Conservation (phyloP, 64 coral and sea anemone genomes). For the Trachythela sp. region DNA sequence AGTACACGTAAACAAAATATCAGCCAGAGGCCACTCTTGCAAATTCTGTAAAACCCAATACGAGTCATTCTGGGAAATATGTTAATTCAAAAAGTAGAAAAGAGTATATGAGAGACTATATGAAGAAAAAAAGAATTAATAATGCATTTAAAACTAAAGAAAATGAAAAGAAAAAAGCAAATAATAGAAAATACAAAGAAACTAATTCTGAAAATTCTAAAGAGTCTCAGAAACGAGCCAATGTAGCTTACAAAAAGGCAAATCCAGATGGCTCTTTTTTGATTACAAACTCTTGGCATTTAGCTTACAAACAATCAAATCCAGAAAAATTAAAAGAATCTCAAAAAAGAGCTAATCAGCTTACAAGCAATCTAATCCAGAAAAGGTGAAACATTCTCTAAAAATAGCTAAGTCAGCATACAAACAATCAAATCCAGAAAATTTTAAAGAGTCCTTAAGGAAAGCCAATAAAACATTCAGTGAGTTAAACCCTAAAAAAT, state of each 20-base stretch:
- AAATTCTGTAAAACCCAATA: not conserved
- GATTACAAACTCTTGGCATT: too few relatives aligned
- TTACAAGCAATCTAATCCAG: too few relatives aligned
- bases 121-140: constrained; percentile 31
- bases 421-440: not conserved
- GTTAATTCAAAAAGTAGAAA: not conserved
- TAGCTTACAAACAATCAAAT: too few relatives aligned
- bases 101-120: constrained; percentile 29
- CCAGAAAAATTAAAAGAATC: too few relatives aligned
- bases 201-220: too few relatives aligned
- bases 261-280: too few relatives aligned
- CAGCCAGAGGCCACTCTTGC: not conserved
- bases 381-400: too few relatives aligned
- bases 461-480: not conserved
- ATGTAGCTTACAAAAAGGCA: too few relatives aligned
- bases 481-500: not conserved
- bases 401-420: too few relatives aligned
- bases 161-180: not conserved
- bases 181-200: not conserved
- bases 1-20: not conserved
- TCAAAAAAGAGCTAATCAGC: too few relatives aligned
- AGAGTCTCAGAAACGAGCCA: too few relatives aligned
- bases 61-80: not conserved
- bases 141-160: constrained; percentile 7
- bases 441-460: not conserved